Percentiles rank a stretch among this genome's conserved stretches.
phyloP scores from a whole-genome alignment of 2,797 vertebrate genomes.

The Notolabrus celidotus region DNA sequence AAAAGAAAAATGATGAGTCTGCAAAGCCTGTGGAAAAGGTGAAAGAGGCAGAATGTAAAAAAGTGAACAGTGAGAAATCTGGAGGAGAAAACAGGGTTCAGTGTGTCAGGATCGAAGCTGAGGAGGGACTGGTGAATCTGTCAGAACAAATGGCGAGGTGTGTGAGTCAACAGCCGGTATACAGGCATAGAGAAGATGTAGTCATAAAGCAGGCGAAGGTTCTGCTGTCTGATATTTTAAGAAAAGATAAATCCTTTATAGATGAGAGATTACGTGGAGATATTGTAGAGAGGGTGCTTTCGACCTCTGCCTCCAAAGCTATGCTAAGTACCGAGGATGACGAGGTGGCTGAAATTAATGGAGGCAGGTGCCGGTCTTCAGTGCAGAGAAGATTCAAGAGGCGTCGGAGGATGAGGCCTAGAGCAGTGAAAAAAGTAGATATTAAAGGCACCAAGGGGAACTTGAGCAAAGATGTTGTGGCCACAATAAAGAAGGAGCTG shows the following conservation, averaged over 20 bases:
- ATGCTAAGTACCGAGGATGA: slow-evolving; percentile 22
- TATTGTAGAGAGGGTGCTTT: slow-evolving; percentile 21
- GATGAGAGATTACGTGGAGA: slow-evolving; percentile 44
- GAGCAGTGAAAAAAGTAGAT: slow-evolving; percentile 56
- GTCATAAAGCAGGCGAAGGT: slow-evolving; percentile 82
- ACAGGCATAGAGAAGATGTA: slow-evolving; percentile 60
- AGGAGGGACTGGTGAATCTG: slow-evolving; percentile 13
- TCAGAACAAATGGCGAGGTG: slow-evolving; percentile 18
- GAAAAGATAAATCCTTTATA: slow-evolving; percentile 58
- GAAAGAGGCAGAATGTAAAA: slow-evolving; percentile 30
- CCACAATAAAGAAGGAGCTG: slow-evolving; percentile 5
- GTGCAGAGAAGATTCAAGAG: slow-evolving; percentile 26
- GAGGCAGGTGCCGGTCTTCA: slow-evolving; percentile 20
- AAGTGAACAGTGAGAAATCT: slow-evolving; percentile 3
- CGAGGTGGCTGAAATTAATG: slow-evolving; percentile 39
- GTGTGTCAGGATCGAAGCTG: slow-evolving; percentile 13
- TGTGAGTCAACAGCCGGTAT: slow-evolving; percentile 24
- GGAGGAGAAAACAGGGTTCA: slow-evolving; percentile 22
- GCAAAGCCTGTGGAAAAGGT: slow-evolving; percentile 2
- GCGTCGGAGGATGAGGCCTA: slow-evolving; percentile 45
- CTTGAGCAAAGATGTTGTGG: slow-evolving; percentile 22
- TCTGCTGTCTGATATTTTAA: slow-evolving; percentile 82
- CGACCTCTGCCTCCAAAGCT: slow-evolving; percentile 32
- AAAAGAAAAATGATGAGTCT: slow-evolving; percentile 24
- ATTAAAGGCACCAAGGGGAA: slow-evolving; percentile 42